phyloP scores from a whole-genome alignment of 2,888 invertebrate species.

The Chaetogeoica ovagalla region DNA sequence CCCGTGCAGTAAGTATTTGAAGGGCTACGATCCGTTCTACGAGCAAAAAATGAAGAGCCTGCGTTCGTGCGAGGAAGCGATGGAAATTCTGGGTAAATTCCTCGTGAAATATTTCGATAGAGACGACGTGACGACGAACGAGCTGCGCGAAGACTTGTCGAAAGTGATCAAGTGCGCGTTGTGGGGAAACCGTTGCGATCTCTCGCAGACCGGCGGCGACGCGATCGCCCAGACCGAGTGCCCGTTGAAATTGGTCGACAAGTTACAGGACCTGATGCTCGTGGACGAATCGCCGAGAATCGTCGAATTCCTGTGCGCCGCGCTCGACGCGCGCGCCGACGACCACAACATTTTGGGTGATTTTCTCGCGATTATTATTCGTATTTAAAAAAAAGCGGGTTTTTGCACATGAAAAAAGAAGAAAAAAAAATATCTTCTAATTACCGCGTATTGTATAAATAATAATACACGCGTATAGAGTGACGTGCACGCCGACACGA shows the following conservation, averaged over 20 bases:
- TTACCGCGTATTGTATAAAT: not conserved
- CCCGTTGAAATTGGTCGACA: slow-evolving; percentile 64
- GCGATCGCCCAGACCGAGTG: slow-evolving; percentile 64
- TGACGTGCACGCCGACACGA: too few relatives aligned
- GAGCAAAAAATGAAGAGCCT: slow-evolving; percentile 74
- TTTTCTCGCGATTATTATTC: not conserved
- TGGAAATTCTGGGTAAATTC: slow-evolving; percentile 33
- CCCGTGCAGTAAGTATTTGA: slow-evolving; percentile 64
- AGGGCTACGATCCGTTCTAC: slow-evolving; percentile 75
- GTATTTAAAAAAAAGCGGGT: too few relatives aligned
- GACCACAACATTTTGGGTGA: slow-evolving; percentile 36
- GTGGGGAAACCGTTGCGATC: slow-evolving; percentile 95
- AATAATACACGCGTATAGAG: too few relatives aligned
- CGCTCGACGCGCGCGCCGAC: not conserved
- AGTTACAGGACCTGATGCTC: slow-evolving; percentile 66
- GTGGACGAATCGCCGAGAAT: slow-evolving; percentile 62
- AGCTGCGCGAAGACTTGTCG: slow-evolving; percentile 28
- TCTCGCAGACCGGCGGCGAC: slow-evolving; percentile 80
- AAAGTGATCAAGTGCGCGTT: slow-evolving; percentile 68
- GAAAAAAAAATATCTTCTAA: not conserved
- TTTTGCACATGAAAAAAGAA: too few relatives aligned
- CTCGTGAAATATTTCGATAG: slow-evolving; percentile 34
- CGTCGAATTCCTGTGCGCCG: slow-evolving; percentile 26
- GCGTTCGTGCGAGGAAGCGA: slow-evolving; percentile 60
- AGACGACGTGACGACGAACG: not conserved